phyloP scores from a whole-genome alignment of 2,888 invertebrate genomes.

The Drosophila atroscutellata region DNA sequence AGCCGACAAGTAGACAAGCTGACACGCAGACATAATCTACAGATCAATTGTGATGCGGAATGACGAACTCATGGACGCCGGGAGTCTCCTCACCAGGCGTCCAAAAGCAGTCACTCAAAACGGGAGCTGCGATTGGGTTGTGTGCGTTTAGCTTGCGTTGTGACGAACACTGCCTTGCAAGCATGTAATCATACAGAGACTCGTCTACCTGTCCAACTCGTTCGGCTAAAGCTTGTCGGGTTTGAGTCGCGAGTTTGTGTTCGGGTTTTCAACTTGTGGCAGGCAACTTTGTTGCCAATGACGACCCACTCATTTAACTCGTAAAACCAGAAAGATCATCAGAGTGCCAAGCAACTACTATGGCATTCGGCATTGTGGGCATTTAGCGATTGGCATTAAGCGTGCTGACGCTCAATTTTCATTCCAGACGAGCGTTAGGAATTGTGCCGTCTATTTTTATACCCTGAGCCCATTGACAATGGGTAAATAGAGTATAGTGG shows the following conservation, averaged over 20 bases:
- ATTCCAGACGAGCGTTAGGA: neutral
- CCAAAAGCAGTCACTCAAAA: slow-evolving; percentile 11
- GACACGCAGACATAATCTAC: slow-evolving; percentile 1
- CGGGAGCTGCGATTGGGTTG: slow-evolving; percentile 39
- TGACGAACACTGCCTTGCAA: slow-evolving; percentile 34
- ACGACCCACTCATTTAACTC: slow-evolving; percentile 27
- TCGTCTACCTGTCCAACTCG: slow-evolving; percentile 27
- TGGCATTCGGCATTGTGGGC: neutral
- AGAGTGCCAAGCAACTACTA: neutral
- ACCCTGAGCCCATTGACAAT: neutral
- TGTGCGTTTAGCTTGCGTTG: slow-evolving; percentile 24
- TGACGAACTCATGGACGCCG: neutral
- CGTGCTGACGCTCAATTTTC: slow-evolving; percentile 13
- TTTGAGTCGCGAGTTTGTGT: slow-evolving; percentile 5
- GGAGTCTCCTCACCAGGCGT: neutral
- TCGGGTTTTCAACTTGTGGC: slow-evolving; percentile 3
- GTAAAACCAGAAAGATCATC: slow-evolving; percentile 18
- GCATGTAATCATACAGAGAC: slow-evolving; percentile 28
- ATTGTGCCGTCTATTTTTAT: neutral
- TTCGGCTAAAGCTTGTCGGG: slow-evolving; percentile 19
- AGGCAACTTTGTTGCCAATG: slow-evolving; percentile 43
- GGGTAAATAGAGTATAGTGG: too few species aligned
- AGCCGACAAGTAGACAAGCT: slow-evolving; percentile 32
- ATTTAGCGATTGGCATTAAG: slow-evolving; percentile 1
- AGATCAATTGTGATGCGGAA: slow-evolving; percentile 1